These are phyloP conservation scores for Mythimna albipuncta DNA, from an alignment of 2,888 invertebrate species.

Conservation along the genomic window DNA sequence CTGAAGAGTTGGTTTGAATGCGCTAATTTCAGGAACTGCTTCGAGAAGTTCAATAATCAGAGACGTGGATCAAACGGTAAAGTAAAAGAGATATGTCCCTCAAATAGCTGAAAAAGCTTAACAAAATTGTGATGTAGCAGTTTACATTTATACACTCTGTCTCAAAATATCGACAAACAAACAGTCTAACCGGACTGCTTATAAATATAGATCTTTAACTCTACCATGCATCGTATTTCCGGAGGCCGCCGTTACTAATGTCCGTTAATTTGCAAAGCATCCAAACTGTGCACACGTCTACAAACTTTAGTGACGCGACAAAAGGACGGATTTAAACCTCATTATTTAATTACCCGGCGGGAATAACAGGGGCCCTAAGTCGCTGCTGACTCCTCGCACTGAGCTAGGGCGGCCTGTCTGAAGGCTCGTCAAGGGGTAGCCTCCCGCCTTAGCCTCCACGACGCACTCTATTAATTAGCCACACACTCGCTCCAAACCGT, in stretches of 20 bases:
- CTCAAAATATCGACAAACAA: not conserved
- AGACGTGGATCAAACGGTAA: too few species aligned
- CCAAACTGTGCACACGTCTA: conserved; percentile 54
- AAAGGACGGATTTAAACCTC: conserved; percentile 80
- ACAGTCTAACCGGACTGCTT: not conserved
- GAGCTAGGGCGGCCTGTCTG: conserved; percentile 78
- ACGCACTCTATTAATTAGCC: conserved; percentile 84
- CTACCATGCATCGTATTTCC: conserved; percentile 14
- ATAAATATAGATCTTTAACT: conserved; percentile 4
- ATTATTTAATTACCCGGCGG: conserved; percentile 85
- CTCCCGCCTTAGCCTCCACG: conserved; percentile 74
- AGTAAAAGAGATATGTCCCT: not conserved
- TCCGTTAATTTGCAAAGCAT: conserved; percentile 53
- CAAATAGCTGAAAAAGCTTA: not conserved
- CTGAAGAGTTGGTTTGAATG: too few species aligned
- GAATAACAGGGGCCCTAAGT: conserved; percentile 80
- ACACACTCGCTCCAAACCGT: conserved; percentile 59
- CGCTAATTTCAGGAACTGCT: too few species aligned
- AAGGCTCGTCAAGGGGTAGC: conserved; percentile 77
- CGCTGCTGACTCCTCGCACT: conserved; percentile 68
- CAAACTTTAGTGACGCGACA: conserved; percentile 61
- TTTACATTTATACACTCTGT: not conserved
- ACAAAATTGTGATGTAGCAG: not conserved
- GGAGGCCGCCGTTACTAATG: conserved; percentile 28
- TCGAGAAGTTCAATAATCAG: too few species aligned